Evolutionary conservation across 2,797 vertebrate species (phyloP).

Genomic region (Macropodus opercularis): DNA sequence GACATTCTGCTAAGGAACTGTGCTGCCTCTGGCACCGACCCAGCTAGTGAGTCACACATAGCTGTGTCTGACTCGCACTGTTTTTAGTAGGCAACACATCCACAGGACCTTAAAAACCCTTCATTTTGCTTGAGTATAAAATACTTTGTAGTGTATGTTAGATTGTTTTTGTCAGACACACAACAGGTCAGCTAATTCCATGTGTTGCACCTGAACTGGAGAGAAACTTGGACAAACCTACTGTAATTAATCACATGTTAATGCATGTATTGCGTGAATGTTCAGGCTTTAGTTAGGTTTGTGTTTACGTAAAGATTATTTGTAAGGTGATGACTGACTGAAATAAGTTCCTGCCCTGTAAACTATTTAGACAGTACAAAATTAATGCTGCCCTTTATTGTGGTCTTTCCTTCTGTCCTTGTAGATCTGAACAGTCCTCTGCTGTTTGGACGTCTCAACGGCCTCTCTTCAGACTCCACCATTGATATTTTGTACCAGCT

Average conservation of each 20-base stretch:
- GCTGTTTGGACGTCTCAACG: constrained; percentile 96
- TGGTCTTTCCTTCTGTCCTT: constrained; percentile 7
- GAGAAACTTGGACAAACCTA: no score
- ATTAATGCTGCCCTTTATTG: neutral
- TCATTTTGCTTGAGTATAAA: neutral
- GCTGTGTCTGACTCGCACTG: neutral
- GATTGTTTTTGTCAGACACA: no score
- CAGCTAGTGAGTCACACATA: constrained; percentile 84
- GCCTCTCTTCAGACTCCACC: constrained; percentile 98
- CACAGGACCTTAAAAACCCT: neutral
- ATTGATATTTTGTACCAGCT: constrained; percentile 99
- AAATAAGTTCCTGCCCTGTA: no score
- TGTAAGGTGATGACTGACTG: neutral
- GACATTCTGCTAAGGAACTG: constrained; percentile 98
- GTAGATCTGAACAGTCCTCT: constrained; percentile 97
- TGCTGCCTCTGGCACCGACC: constrained; percentile 95
- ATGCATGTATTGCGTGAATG: no score
- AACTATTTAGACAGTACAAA: neutral
- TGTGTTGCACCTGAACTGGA: no score
- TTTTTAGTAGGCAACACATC: neutral
- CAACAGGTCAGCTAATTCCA: no score
- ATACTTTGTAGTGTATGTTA: no score
- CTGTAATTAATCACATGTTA: no score
- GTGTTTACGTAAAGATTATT: no score
- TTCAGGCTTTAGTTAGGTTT: no score